A percentile compares a stretch with the other conserved stretches of the same genome.
Evolutionary conservation across 2,888 invertebrate species (phyloP).

Genomic region (Orthonychiurus folsomi): DNA sequence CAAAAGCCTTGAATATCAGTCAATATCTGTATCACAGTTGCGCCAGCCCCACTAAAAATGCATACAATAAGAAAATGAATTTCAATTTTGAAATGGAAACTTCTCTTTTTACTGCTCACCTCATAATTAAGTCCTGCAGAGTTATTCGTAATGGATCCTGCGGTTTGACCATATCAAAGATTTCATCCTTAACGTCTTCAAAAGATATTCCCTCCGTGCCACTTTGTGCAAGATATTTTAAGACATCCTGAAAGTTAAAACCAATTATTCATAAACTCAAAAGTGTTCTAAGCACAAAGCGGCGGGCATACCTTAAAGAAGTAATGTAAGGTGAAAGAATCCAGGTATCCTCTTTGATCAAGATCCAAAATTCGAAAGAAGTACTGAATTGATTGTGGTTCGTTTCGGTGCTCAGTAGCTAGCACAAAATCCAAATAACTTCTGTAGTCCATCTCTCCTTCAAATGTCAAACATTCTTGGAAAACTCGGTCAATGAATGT

Average conservation of each 20-base stretch:
- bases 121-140: conserved; percentile 69
- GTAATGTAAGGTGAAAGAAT: conserved; percentile 81
- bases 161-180: conserved; percentile 95
- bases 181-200: conserved; percentile 91
- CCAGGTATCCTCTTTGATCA: conserved; percentile 74
- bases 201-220: conserved; percentile 84
- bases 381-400: conserved; percentile 84
- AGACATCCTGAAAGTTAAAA: conserved; percentile 62
- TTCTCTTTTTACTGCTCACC: conserved; percentile 49
- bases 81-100: neutral
- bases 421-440: conserved; percentile 89
- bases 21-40: conserved; percentile 84
- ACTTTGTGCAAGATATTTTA: conserved; percentile 77
- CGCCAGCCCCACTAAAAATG: conserved; percentile 82
- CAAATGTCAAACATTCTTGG: conserved; percentile 89
- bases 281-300: too few relatives aligned
- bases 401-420: conserved; percentile 81
- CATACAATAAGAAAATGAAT: conserved; percentile 27
- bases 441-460: conserved; percentile 94
- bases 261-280: too few relatives aligned
- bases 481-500: conserved; percentile 88
- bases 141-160: conserved; percentile 74
- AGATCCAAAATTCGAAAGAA: conserved; percentile 72
- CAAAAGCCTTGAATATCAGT: conserved; percentile 94
- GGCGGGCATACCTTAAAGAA: conserved; percentile 89